These are phyloP conservation scores for Celastrina argiolus DNA, from an alignment of 2,888 invertebrate genomes.

Conservation along the genomic window DNA sequence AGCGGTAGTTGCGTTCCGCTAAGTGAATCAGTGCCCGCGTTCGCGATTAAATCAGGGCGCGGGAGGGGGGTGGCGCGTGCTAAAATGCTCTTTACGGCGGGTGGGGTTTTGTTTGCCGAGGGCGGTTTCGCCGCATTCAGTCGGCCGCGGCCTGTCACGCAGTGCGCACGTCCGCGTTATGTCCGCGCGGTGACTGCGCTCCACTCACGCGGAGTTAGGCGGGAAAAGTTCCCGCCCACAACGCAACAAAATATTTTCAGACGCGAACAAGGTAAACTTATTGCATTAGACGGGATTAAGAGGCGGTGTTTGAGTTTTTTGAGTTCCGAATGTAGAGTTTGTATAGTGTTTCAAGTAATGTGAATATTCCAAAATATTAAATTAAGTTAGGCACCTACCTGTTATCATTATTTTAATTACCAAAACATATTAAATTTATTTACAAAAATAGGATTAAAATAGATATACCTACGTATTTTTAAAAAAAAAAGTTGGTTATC, in stretches of 20 bases:
- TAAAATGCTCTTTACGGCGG: slow-evolving; percentile 74
- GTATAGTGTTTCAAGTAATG: not conserved
- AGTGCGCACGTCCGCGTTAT: slow-evolving; percentile 43
- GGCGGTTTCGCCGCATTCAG: slow-evolving; percentile 70
- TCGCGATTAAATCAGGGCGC: slow-evolving; percentile 76
- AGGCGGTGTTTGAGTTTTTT: not conserved
- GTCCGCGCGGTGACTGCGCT: slow-evolving; percentile 70
- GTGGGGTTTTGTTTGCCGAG: slow-evolving; percentile 76
- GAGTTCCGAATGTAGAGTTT: not conserved
- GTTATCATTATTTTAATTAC: not conserved
- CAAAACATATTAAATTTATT: too few species aligned
- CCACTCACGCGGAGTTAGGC: slow-evolving; percentile 58
- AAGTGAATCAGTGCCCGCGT: slow-evolving; percentile 78
- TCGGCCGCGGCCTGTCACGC: slow-evolving; percentile 47
- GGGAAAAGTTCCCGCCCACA: slow-evolving; percentile 74
- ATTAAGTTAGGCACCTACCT: too few species aligned
- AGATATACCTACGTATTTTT: too few species aligned
- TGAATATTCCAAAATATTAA: too few species aligned
- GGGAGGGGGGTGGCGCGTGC: slow-evolving; percentile 65
- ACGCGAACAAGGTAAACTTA: slow-evolving; percentile 73
- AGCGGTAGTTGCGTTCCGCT: slow-evolving; percentile 71
- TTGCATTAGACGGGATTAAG: slow-evolving; percentile 37
- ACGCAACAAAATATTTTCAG: slow-evolving; percentile 75
- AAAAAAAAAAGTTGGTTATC: too few species aligned
- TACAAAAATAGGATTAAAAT: too few species aligned